Evolutionary conservation across 2,888 invertebrate genomes (phyloP).

Genomic region (Ellobium chinense): DNA sequence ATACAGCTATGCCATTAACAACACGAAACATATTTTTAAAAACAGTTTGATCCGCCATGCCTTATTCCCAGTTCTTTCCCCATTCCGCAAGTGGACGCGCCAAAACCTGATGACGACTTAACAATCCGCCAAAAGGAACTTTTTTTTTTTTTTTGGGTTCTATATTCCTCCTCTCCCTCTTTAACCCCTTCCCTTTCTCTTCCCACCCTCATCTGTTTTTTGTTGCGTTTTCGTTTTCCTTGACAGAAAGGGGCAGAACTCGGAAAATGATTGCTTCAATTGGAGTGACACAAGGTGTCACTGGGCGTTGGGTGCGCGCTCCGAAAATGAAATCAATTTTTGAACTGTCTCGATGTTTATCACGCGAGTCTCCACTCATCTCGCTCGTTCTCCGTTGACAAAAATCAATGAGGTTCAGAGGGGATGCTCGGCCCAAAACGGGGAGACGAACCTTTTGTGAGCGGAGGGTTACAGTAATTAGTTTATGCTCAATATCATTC

Average conservation of each 20-base stretch:
- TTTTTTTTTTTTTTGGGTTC: too few relatives aligned
- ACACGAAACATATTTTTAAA: too few relatives aligned
- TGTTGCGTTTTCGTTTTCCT: too few relatives aligned
- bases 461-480: slow-evolving; percentile 52
- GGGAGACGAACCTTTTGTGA: slow-evolving; percentile 37
- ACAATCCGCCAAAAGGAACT: slow-evolving; percentile 11
- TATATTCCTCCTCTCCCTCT: not conserved
- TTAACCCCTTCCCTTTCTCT: not conserved
- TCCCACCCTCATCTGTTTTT: not conserved
- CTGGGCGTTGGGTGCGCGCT: slow-evolving; percentile 22
- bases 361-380: slow-evolving; percentile 29
- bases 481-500: slow-evolving; percentile 58
- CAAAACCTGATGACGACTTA: slow-evolving; percentile 12
- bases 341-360: slow-evolving; percentile 37
- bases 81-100: not conserved
- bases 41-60: too few relatives aligned
- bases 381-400: slow-evolving; percentile 6
- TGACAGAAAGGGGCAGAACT: not conserved
- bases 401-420: slow-evolving; percentile 36
- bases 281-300: slow-evolving; percentile 42
- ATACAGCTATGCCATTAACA: too few relatives aligned
- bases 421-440: slow-evolving; percentile 18
- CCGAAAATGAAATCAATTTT: slow-evolving; percentile 42
- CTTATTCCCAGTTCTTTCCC: too few relatives aligned
- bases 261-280: slow-evolving; percentile 43